These are phyloP conservation scores for Elephantulus edwardii DNA, from an alignment of 2,113 vertebrate genomes.

Conservation along the genomic window DNA sequence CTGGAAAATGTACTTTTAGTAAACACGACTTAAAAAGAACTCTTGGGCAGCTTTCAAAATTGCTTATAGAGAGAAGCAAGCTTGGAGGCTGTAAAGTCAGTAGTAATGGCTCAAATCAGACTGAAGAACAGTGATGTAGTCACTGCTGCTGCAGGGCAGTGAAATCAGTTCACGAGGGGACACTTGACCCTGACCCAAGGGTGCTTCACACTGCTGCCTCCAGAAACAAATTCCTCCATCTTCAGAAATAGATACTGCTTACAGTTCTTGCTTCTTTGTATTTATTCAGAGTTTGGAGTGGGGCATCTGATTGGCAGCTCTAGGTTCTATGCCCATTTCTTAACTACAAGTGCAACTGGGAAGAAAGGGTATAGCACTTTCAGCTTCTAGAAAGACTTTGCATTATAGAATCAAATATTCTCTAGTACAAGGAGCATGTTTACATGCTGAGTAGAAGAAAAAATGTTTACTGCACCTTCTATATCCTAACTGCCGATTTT, in stretches of 20 bases:
- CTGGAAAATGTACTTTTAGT: not conserved
- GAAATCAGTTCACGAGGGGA: not conserved
- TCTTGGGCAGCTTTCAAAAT: not conserved
- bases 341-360: not conserved
- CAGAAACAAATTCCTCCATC: not conserved
- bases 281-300: not conserved
- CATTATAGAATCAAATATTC: not conserved
- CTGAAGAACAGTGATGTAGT: not conserved
- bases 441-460: not conserved
- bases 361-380: not conserved
- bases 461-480: not conserved
- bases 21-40: not conserved
- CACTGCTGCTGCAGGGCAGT: not conserved
- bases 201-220: not conserved
- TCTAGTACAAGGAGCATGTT: not conserved
- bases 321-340: not conserved
- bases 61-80: not conserved
- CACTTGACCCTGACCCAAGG: not conserved
- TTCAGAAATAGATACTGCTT: not conserved
- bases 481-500: not conserved
- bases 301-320: not conserved
- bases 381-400: not conserved
- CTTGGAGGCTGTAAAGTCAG: not conserved
- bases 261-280: not conserved
- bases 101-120: not conserved